These are phyloP conservation scores for Lepidocolaptes lacrymiger DNA, from an alignment of 2,797 vertebrate species.

Conservation along the genomic window DNA sequence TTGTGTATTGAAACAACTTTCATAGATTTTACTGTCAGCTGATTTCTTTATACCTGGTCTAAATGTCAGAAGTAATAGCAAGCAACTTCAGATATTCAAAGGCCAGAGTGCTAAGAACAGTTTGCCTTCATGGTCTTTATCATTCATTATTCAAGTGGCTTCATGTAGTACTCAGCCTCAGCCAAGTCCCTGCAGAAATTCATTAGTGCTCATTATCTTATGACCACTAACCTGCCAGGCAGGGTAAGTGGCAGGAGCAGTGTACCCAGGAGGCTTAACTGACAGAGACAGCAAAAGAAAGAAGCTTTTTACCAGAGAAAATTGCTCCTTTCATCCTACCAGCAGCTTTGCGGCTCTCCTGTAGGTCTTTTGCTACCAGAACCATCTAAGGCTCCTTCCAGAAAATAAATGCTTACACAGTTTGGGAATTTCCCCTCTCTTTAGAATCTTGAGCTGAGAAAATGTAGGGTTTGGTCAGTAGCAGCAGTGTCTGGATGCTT, in stretches of 20 bases:
- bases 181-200: neutral
- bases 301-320: neutral
- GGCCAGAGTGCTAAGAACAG: neutral
- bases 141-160: conserved; percentile 18
- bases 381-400: neutral
- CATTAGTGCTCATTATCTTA: conserved; percentile 20
- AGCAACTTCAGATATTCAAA: neutral
- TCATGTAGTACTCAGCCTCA: conserved; percentile 34
- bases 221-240: neutral
- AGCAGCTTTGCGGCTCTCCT: neutral
- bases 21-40: neutral
- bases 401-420: neutral
- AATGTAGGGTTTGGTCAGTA: neutral
- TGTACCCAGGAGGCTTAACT: neutral
- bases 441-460: neutral
- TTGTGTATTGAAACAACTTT: neutral
- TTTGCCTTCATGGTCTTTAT: conserved; percentile 6
- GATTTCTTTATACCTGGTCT: neutral
- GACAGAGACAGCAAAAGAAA: neutral
- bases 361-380: neutral
- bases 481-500: neutral
- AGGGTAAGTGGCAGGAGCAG: neutral
- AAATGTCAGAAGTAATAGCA: neutral
- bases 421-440: neutral
- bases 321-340: neutral